These are phyloP conservation scores for Hyposoter didymator DNA, from an alignment of 2,888 invertebrate genomes.

Conservation along the genomic window DNA sequence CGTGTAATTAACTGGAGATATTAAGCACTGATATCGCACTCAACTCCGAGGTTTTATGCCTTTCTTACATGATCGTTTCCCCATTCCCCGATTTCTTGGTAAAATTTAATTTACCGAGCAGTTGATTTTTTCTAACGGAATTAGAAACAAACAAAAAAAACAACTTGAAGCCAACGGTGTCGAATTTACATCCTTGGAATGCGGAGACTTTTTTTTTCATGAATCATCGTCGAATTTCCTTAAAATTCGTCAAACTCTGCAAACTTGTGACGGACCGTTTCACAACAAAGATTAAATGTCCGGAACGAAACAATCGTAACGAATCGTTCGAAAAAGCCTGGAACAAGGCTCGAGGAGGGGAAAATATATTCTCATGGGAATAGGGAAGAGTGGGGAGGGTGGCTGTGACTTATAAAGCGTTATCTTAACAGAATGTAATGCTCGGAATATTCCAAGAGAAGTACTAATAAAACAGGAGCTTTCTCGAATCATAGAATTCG, in stretches of 20 bases:
- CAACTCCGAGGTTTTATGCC: conserved; percentile 36
- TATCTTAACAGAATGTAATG: background rate
- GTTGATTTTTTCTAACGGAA: background rate
- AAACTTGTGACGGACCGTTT: too few relatives aligned
- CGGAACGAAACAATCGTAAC: background rate
- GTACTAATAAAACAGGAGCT: conserved; percentile 12
- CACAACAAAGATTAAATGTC: too few relatives aligned
- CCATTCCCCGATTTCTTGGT: conserved; percentile 26
- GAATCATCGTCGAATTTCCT: background rate
- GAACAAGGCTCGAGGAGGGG: background rate
- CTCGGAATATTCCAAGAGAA: conserved; percentile 9
- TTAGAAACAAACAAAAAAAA: background rate
- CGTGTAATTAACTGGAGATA: conserved; percentile 60
- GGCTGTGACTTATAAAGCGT: background rate
- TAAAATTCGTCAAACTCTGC: too few relatives aligned
- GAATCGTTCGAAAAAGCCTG: background rate
- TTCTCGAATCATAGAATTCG: conserved; percentile 36
- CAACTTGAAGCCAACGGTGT: background rate
- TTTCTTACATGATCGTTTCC: conserved; percentile 45
- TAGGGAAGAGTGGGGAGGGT: background rate
- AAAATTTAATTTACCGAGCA: conserved; percentile 21
- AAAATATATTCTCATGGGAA: background rate
- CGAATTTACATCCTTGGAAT: background rate
- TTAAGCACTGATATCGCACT: conserved; percentile 47
- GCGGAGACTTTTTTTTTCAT: background rate